Evolutionary conservation across 2,888 invertebrate species (phyloP).

Genomic region (Alitta virens): DNA sequence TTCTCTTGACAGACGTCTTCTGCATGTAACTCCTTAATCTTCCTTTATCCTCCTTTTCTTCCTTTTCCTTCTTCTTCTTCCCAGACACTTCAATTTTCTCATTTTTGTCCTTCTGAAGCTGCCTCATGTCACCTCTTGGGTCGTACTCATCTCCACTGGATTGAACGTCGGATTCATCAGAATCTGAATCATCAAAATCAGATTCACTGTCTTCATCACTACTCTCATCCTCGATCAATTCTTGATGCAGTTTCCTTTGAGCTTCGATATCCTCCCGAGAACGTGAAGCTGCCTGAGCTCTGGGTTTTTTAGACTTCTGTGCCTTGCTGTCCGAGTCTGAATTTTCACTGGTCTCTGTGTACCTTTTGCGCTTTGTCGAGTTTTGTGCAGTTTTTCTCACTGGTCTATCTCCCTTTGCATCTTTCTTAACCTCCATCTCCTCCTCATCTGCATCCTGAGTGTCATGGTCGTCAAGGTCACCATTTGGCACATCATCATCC

Average conservation of each 20-base stretch:
- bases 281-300: background rate
- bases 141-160: slow-evolving; percentile 17
- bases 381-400: background rate
- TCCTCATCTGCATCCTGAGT: background rate
- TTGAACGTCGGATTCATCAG: background rate
- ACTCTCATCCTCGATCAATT: slow-evolving; percentile 14
- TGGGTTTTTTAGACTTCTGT: background rate
- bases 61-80: slow-evolving; percentile 14
- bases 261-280: slow-evolving; percentile 25
- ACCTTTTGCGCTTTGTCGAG: slow-evolving; percentile 1
- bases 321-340: background rate
- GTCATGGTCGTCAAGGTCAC: background rate
- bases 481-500: background rate
- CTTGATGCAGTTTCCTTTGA: slow-evolving; percentile 22
- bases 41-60: slow-evolving; percentile 15
- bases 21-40: background rate
- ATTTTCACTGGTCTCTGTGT: background rate
- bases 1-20: background rate
- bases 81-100: slow-evolving; percentile 11
- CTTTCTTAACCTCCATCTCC: background rate
- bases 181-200: background rate
- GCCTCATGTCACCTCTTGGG: slow-evolving; percentile 6
- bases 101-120: background rate
- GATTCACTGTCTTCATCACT: background rate
- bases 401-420: background rate